These are phyloP conservation scores for Patella ulyssiponensis DNA, from an alignment of 2,888 invertebrate species.

Conservation along the genomic window DNA sequence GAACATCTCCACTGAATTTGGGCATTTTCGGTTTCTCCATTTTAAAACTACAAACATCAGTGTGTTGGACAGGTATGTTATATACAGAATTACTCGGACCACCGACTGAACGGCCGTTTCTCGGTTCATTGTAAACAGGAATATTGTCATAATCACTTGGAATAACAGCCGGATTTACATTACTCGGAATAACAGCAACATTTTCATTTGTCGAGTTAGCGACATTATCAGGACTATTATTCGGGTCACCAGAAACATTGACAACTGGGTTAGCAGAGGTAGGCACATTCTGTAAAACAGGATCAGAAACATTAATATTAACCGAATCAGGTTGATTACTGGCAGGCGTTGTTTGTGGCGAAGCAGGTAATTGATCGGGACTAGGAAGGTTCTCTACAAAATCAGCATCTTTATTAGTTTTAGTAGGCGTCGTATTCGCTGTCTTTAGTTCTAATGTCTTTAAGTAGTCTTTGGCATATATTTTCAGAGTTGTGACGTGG, in stretches of 20 bases:
- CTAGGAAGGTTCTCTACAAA: too few relatives aligned
- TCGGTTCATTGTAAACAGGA: too few relatives aligned
- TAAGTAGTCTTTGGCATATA: too few relatives aligned
- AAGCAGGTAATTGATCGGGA: too few relatives aligned
- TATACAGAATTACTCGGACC: background rate
- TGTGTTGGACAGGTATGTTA: background rate
- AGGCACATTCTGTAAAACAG: background rate
- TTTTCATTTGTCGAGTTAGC: background rate
- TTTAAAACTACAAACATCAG: background rate
- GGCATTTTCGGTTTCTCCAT: conserved; percentile 10
- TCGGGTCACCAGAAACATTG: background rate
- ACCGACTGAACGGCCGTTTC: background rate
- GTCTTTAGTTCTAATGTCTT: too few relatives aligned
- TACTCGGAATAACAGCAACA: background rate
- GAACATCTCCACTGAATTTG: background rate
- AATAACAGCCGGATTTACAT: background rate
- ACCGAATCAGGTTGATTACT: background rate
- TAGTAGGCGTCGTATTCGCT: too few relatives aligned
- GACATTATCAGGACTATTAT: background rate
- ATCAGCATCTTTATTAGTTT: too few relatives aligned
- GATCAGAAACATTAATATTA: background rate
- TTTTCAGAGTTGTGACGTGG: too few relatives aligned
- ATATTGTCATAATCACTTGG: background rate
- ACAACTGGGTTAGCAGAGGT: background rate
- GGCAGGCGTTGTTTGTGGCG: too few relatives aligned